Evolutionary conservation across 2,888 invertebrate species (phyloP).

Genomic region (Cotesia congregata): DNA sequence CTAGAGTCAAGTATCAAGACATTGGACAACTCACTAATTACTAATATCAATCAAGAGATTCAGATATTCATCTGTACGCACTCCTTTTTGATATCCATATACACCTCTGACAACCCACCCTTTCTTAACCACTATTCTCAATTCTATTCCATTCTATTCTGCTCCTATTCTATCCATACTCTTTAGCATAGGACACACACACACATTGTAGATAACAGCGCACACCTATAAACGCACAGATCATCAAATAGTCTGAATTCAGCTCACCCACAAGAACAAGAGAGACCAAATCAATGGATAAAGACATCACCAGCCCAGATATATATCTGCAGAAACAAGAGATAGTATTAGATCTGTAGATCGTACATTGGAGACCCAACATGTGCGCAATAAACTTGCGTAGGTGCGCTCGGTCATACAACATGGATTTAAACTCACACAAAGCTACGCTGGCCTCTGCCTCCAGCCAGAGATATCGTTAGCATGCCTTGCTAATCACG

Average conservation of each 20-base stretch:
- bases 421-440: conserved; percentile 42
- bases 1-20: background rate
- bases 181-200: background rate
- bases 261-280: background rate
- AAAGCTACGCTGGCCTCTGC: conserved; percentile 49
- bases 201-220: background rate
- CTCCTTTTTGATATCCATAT: background rate
- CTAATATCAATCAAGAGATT: background rate
- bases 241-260: background rate
- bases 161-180: background rate
- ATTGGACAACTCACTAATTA: background rate
- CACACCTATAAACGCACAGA: background rate
- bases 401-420: conserved; percentile 33
- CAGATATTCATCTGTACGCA: background rate
- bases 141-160: background rate
- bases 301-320: background rate
- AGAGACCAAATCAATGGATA: conserved; percentile 1
- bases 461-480: conserved; percentile 69
- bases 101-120: background rate
- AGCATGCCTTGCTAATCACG: conserved; percentile 70
- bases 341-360: background rate
- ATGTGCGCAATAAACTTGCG: conserved; percentile 40
- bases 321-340: background rate
- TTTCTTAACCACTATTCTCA: background rate
- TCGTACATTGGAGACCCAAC: background rate